These are phyloP conservation scores for Sebastes steindachneri DNA, from an alignment of 2,797 vertebrate genomes.

Conservation along the genomic window DNA sequence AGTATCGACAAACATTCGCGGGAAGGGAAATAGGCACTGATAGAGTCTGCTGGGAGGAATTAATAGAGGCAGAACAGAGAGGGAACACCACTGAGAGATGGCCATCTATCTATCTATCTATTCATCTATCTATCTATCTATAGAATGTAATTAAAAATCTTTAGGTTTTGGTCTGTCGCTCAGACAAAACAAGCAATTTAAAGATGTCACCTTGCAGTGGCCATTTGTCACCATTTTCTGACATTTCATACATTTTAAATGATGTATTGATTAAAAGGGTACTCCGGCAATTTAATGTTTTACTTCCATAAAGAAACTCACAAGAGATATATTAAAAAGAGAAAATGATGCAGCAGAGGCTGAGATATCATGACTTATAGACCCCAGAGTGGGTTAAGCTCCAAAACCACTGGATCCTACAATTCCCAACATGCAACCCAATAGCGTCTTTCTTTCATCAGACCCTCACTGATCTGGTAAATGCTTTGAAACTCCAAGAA, in stretches of 20 bases:
- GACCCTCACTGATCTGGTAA: not conserved
- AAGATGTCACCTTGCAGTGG: not conserved
- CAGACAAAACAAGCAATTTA: not conserved
- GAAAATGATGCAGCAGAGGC: not conserved
- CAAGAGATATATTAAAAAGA: not conserved
- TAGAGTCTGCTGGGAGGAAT: conserved; percentile 27
- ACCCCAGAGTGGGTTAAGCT: not conserved
- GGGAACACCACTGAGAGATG: conserved; percentile 3
- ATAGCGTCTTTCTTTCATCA: not conserved
- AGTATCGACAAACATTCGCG: conserved; percentile 69
- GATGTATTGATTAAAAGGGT: not conserved
- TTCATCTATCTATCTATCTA: not conserved
- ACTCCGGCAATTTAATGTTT: not conserved
- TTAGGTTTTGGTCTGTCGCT: not conserved
- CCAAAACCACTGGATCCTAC: not conserved
- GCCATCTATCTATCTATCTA: not conserved
- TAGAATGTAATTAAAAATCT: not conserved
- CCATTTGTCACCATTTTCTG: not conserved
- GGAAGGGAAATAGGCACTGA: conserved; percentile 47
- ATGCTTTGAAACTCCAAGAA: not conserved
- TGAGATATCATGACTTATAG: not conserved
- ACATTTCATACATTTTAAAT: not conserved
- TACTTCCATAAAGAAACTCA: not conserved
- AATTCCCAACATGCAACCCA: not conserved
- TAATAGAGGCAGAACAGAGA: conserved; percentile 28